Conservation (phyloP, 2,113 vertebrate species). For the Lophochroa leadbeateri region DNA sequence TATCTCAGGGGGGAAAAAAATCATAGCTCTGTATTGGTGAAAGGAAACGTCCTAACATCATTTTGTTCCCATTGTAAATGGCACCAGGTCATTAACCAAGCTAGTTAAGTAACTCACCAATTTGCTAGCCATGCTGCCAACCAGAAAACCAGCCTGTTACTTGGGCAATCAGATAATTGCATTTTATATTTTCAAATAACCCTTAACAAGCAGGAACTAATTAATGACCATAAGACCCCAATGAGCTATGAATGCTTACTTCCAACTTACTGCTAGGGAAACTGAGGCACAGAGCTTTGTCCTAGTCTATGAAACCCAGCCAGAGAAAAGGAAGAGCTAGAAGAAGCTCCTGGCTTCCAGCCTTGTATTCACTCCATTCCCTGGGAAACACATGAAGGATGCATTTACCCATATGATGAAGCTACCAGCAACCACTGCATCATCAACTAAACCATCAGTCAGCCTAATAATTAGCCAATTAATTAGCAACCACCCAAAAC, state of each 20-base stretch:
- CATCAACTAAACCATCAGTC: slow-evolving; percentile 61
- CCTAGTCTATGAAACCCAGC: not conserved
- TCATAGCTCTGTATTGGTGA: not conserved
- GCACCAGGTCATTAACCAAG: slow-evolving; percentile 31
- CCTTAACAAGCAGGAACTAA: not conserved
- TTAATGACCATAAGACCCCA: not conserved
- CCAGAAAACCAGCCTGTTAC: slow-evolving; percentile 23
- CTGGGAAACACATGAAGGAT: not conserved
- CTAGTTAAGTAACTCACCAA: slow-evolving; percentile 28
- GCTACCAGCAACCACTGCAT: slow-evolving; percentile 21
- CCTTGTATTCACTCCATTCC: not conserved
- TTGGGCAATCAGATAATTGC: not conserved
- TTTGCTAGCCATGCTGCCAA: slow-evolving; percentile 4
- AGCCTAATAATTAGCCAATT: slow-evolving; percentile 62
- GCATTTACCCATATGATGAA: slow-evolving; percentile 21
- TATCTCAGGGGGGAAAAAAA: not conserved
- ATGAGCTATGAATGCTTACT: not conserved
- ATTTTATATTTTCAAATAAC: slow-evolving; percentile 43
- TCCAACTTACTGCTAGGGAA: not conserved
- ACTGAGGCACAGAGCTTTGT: slow-evolving; percentile 30
- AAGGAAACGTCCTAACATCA: not conserved
- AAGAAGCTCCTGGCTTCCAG: not conserved
- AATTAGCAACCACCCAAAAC: slow-evolving; percentile 54
- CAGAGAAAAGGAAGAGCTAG: not conserved
- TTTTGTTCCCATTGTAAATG: not conserved